Percentiles rank a stretch among this genome's conserved stretches.
These are phyloP conservation scores for Neria commutata DNA, from an alignment of 2,888 invertebrate species.

Conservation along the genomic window DNA sequence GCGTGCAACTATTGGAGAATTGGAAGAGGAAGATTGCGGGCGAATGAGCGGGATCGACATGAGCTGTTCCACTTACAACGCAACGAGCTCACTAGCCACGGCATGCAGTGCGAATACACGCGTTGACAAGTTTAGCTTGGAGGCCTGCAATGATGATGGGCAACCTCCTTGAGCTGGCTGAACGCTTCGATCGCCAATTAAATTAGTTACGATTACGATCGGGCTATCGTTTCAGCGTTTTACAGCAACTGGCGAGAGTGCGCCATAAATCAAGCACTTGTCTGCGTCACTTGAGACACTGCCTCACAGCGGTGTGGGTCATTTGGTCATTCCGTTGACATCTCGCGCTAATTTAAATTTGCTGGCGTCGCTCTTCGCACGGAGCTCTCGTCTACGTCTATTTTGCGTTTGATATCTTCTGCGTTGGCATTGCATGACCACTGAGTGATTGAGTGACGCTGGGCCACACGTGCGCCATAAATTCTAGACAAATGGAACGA, in stretches of 20 bases:
- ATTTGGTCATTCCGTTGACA: conserved; percentile 11
- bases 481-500: neutral
- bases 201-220: conserved; percentile 38
- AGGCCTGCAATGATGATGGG: neutral
- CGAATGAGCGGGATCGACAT: neutral
- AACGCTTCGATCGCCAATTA: conserved; percentile 37
- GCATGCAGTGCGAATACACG: conserved; percentile 23
- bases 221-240: conserved; percentile 21
- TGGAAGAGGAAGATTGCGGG: conserved; percentile 7
- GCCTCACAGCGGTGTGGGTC: conserved; percentile 20
- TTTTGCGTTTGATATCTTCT: neutral
- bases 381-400: neutral
- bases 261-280: conserved; percentile 38
- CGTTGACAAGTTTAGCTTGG: conserved; percentile 32
- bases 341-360: neutral
- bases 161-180: neutral
- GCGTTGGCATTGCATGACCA: neutral
- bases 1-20: conserved; percentile 14
- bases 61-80: neutral
- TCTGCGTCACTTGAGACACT: conserved; percentile 17
- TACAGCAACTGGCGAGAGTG: conserved; percentile 28
- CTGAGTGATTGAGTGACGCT: neutral
- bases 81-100: neutral
- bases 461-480: neutral
- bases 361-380: neutral